phyloP scores from a whole-genome alignment of 2,113 vertebrate genomes.

The Oreotrochilus melanogaster region DNA sequence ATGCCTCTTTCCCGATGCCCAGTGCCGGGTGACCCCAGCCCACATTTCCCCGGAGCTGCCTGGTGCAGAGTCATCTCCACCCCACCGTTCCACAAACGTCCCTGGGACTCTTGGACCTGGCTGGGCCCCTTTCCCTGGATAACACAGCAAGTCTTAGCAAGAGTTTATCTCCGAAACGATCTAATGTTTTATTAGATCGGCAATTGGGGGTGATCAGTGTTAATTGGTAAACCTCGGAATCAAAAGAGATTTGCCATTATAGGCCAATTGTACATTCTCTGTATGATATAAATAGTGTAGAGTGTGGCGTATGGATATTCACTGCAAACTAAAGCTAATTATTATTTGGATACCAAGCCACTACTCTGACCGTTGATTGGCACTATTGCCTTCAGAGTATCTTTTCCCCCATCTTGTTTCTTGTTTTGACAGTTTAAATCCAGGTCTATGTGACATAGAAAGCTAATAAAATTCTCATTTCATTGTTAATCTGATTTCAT shows the following conservation, averaged over 20 bases:
- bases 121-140: not conserved
- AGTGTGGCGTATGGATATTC: not conserved
- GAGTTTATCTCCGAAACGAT: not conserved
- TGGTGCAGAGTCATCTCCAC: not conserved
- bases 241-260: not conserved
- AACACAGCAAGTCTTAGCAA: not conserved
- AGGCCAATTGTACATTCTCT: slow-evolving; percentile 10
- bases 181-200: not conserved
- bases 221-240: not conserved
- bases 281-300: not conserved
- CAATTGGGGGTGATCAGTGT: not conserved
- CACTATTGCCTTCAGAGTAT: slow-evolving; percentile 54
- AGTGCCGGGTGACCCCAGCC: too few species aligned
- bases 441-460: slow-evolving; percentile 74
- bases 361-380: slow-evolving; percentile 52
- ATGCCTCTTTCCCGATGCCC: not conserved
- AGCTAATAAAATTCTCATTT: slow-evolving; percentile 83
- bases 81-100: not conserved
- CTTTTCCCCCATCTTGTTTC: slow-evolving; percentile 35
- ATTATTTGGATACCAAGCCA: slow-evolving; percentile 31
- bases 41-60: not conserved
- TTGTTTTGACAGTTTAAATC: slow-evolving; percentile 83
- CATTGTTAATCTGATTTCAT: slow-evolving; percentile 85
- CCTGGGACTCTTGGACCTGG: rapidly evolving
- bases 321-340: slow-evolving; percentile 28